A percentile compares a stretch with the other conserved stretches of the same genome.
phyloP scores from a whole-genome alignment of 2,797 vertebrate genomes.

The Limnodromus scolopaceus region DNA sequence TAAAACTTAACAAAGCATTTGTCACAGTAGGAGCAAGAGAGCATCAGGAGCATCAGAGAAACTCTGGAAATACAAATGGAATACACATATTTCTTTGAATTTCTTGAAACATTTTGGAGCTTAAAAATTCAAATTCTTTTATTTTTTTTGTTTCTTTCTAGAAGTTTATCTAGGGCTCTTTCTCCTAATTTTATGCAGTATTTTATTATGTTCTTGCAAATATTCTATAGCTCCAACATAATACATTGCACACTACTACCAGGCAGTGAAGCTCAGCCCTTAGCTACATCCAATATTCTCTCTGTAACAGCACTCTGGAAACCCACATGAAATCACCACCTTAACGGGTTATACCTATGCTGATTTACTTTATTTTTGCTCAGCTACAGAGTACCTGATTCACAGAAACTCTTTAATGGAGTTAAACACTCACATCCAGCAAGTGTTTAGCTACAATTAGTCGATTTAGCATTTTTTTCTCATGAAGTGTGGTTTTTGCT shows the following conservation, averaged over 20 bases:
- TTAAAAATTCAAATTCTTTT: background rate
- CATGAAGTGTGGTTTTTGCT: background rate
- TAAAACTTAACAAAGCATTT: background rate
- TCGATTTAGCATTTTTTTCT: background rate
- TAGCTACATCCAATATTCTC: background rate
- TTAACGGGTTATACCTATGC: background rate
- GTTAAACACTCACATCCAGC: background rate
- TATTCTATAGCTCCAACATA: background rate
- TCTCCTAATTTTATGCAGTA: background rate
- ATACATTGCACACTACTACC: background rate
- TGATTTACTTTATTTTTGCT: background rate
- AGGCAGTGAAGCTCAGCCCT: background rate
- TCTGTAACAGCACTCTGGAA: background rate
- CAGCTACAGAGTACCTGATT: background rate
- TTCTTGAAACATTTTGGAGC: background rate
- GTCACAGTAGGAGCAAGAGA: background rate
- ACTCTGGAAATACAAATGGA: background rate
- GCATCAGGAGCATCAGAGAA: background rate
- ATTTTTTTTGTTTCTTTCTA: background rate
- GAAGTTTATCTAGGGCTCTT: background rate
- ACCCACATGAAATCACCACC: background rate
- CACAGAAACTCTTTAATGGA: background rate
- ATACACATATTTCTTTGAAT: background rate
- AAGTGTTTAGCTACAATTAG: slow-evolving; percentile 24
- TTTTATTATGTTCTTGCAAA: background rate